A percentile compares a stretch with the other conserved stretches of the same genome.
Evolutionary conservation across 2,888 invertebrate species (phyloP).

Genomic region (Epirrita christyi): DNA sequence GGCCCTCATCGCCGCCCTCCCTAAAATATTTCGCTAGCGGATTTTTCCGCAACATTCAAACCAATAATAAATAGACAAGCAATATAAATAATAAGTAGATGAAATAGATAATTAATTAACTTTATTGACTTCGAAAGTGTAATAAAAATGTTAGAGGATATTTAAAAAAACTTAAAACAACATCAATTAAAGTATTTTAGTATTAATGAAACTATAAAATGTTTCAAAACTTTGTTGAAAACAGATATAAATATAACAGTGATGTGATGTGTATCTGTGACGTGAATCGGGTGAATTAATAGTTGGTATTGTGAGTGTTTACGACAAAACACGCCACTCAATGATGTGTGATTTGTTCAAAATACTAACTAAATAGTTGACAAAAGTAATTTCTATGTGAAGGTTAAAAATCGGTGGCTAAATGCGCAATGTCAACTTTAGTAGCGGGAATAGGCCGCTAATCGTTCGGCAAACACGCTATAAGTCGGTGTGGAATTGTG

Average conservation of each 20-base stretch:
- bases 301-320: slow-evolving; percentile 42
- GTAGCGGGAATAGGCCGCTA: slow-evolving; percentile 73
- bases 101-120: neutral
- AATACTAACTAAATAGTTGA: slow-evolving; percentile 56
- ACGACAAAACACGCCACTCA: slow-evolving; percentile 47
- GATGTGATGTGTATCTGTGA: neutral
- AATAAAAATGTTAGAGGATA: neutral
- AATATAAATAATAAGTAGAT: neutral
- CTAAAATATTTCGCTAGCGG: slow-evolving; percentile 61
- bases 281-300: slow-evolving; percentile 38
- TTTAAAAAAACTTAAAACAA: neutral
- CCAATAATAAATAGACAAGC: neutral
- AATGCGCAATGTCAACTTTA: slow-evolving; percentile 80
- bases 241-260: neutral
- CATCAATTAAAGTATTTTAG: neutral
- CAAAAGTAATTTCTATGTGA: slow-evolving; percentile 66
- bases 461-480: slow-evolving; percentile 77
- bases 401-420: slow-evolving; percentile 71
- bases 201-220: neutral
- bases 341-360: slow-evolving; percentile 51
- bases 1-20: slow-evolving; percentile 51
- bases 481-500: slow-evolving; percentile 60
- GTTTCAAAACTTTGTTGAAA: neutral
- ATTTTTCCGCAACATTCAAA: slow-evolving; percentile 35
- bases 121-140: neutral